Evolutionary conservation across 2,888 invertebrate species (phyloP).

Genomic region (Cremastinae sp.): DNA sequence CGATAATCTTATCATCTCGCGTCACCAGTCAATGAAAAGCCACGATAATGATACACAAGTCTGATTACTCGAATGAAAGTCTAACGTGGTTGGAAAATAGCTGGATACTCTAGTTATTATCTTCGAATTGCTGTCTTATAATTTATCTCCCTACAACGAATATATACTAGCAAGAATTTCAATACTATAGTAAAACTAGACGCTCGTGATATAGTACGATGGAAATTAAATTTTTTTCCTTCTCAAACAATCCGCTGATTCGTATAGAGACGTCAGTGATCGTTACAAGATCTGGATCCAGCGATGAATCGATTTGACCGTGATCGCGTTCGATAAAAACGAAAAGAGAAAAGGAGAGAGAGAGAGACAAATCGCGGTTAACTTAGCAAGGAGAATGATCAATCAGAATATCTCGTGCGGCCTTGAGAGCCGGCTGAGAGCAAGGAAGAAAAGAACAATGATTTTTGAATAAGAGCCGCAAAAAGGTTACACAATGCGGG

Average conservation of each 20-base stretch:
- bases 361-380: constrained; percentile 22
- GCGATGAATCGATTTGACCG: constrained; percentile 19
- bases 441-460: constrained; percentile 6
- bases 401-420: constrained; percentile 6
- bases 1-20: constrained; percentile 44
- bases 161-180: constrained; percentile 25
- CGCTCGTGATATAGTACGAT: too few species aligned
- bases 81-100: not conserved
- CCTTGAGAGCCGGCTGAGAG: constrained; percentile 1
- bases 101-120: constrained; percentile 40
- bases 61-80: constrained; percentile 14
- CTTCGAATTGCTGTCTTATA: constrained; percentile 40
- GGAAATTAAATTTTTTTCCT: too few species aligned
- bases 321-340: constrained; percentile 23
- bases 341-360: constrained; percentile 8
- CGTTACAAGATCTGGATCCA: constrained; percentile 25
- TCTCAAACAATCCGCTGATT: constrained; percentile 46
- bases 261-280: constrained; percentile 41
- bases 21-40: constrained; percentile 44
- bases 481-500: constrained; percentile 17
- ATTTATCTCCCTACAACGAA: not conserved
- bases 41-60: constrained; percentile 40
- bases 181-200: constrained; percentile 28
- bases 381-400: constrained; percentile 9
- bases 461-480: constrained; percentile 1